A percentile compares a stretch with the other conserved stretches of the same genome.
Conservation (phyloP, 2,888 invertebrate species). For the Saturnia pavonia region DNA sequence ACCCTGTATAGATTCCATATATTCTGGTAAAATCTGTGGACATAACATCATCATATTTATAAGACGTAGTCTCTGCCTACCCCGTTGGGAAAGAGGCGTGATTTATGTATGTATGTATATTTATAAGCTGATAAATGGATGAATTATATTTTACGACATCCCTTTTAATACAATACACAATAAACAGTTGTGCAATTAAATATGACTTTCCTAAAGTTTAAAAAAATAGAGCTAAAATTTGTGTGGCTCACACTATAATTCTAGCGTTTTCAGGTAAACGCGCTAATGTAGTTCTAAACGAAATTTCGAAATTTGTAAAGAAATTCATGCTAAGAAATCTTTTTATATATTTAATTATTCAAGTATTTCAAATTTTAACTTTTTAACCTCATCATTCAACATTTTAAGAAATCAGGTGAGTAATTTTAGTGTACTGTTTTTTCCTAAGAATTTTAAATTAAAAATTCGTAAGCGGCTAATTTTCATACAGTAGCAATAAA, state of each 20-base stretch:
- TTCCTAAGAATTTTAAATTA: neutral
- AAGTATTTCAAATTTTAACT: neutral
- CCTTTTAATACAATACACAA: neutral
- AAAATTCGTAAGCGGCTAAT: neutral
- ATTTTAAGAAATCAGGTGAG: neutral
- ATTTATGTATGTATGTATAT: too few relatives aligned
- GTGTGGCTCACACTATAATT: neutral
- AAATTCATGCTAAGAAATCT: too few relatives aligned
- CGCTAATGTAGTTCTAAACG: too few relatives aligned
- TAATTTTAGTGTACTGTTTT: too few relatives aligned
- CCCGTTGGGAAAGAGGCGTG: too few relatives aligned
- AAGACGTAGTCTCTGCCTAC: too few relatives aligned
- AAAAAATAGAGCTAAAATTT: neutral
- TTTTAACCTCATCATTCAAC: neutral
- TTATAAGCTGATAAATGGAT: neutral
- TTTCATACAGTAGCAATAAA: neutral
- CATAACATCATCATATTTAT: neutral
- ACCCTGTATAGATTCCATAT: slow-evolving; percentile 58
- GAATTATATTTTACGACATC: neutral
- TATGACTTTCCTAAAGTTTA: too few relatives aligned
- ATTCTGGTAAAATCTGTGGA: slow-evolving; percentile 60
- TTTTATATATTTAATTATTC: too few relatives aligned
- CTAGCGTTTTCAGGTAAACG: too few relatives aligned
- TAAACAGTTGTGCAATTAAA: neutral
- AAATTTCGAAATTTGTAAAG: too few relatives aligned